These are phyloP conservation scores for Hyposmocoma kahamanoa DNA, from an alignment of 1,140 invertebrate genomes.

Conservation along the genomic window DNA sequence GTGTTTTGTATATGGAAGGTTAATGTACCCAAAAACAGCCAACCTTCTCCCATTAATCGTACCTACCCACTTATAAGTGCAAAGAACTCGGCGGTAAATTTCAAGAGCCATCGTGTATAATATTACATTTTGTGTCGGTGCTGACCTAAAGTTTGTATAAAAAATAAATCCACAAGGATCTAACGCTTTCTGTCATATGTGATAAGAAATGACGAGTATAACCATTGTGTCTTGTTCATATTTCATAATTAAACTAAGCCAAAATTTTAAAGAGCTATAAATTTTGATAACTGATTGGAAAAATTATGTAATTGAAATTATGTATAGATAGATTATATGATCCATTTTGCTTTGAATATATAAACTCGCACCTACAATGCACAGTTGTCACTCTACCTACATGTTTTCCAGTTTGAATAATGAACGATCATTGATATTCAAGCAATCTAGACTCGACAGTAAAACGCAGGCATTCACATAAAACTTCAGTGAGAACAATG, in stretches of 20 bases:
- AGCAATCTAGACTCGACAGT: constrained; percentile 24
- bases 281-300: neutral
- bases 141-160: too few species aligned
- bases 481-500: neutral
- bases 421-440: constrained; percentile 47
- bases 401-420: constrained; percentile 31
- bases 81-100: too few species aligned
- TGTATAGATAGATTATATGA: neutral
- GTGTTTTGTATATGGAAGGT: too few species aligned
- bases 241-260: neutral
- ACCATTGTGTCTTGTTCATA: neutral
- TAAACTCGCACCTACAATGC: neutral
- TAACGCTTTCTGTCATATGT: too few species aligned
- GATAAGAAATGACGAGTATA: too few species aligned
- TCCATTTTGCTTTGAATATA: neutral
- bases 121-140: too few species aligned
- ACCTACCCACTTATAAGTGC: too few species aligned
- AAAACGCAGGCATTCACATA: constrained; percentile 15
- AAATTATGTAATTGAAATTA: neutral
- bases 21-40: too few species aligned
- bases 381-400: neutral
- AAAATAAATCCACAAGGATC: too few species aligned
- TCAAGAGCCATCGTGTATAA: too few species aligned
- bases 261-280: neutral
- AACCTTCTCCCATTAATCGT: too few species aligned